phyloP scores from a whole-genome alignment of 2,113 vertebrate species.

The Columba janthina region DNA sequence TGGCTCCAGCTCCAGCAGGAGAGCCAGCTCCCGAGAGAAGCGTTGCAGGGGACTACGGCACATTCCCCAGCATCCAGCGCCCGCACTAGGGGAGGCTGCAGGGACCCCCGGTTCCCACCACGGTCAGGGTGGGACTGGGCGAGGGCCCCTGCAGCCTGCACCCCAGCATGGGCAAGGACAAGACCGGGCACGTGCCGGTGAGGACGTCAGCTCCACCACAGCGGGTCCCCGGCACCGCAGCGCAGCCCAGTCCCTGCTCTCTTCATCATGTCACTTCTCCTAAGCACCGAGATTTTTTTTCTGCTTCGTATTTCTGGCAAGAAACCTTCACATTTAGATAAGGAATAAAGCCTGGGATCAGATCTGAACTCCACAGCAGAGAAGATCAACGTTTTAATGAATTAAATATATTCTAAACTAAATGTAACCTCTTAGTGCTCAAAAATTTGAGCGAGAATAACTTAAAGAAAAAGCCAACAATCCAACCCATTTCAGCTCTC shows the following conservation, averaged over 20 bases:
- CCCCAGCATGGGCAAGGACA: neutral
- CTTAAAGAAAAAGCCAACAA: conserved; percentile 50
- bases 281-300: neutral
- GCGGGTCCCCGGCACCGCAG: neutral
- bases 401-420: conserved; percentile 62
- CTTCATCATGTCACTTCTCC: neutral
- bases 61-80: neutral
- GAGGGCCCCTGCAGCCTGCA: neutral
- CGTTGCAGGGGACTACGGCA: neutral
- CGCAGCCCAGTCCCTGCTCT: neutral
- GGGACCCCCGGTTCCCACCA: accelerated
- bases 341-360: conserved; percentile 41
- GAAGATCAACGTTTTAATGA: conserved; percentile 45
- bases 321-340: conserved; percentile 42
- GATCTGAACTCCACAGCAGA: conserved; percentile 33
- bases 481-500: conserved; percentile 34
- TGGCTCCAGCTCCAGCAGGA: neutral
- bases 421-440: conserved; percentile 41
- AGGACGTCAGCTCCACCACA: neutral
- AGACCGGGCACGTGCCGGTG: accelerated
- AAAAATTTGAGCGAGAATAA: conserved; percentile 27
- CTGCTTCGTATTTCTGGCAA: neutral
- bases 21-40: neutral
- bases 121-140: accelerated
- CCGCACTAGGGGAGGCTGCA: neutral